Evolutionary conservation across 2,113 vertebrate genomes (phyloP), one percentile per base, ranked within the genome.

Genomic region (Rhea americana): DNA sequence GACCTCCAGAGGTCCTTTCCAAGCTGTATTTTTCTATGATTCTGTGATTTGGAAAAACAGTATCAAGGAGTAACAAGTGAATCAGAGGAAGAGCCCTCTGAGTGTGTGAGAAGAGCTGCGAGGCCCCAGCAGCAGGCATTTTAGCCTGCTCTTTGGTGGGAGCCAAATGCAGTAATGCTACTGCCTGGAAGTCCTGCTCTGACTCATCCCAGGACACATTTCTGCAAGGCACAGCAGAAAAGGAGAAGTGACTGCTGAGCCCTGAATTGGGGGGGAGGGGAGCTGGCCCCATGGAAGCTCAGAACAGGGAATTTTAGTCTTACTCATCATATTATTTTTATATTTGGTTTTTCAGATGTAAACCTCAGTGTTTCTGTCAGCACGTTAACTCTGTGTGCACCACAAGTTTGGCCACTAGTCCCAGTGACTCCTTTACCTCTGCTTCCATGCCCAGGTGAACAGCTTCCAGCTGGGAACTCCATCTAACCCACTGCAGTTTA

Each of bases 251-350:
- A 90, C 89, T 94, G 88, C 92, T 70, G 74, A 88, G 81, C 91
- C 75, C 78, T 76, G 32, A 74, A 48, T 32, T 24, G 30, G 83
- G 92, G 48, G 84, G 87, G 80, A 83, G 85, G 86, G 90, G 91
- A 90, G 63, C 61, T 91, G 66, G 85, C 89, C 95, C 85, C 90
- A 93, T 97, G 97, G 97, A 97, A 96, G 93, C 91, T 94, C 95
- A 95, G 90, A 96, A 95, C 94, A 97, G 97, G 97, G 97, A 97
- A 97, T 97, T 97, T 97, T 97, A 96, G 95, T 97, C 97, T 97
- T 97, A 97, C 96, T 97, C 97, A 97, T 97, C 96, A 96, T 92
- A 97, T 97, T 97, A 97, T 97, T 97, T 97, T 96, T 97, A 93
- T 95, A 95, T 96, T 96, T 95, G 94, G 94, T 87, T 96, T 96